Base-by-base conservation (phyloP, 2,888 invertebrate genomes). In the Gastracanthus pulcherrimus region DNA sequence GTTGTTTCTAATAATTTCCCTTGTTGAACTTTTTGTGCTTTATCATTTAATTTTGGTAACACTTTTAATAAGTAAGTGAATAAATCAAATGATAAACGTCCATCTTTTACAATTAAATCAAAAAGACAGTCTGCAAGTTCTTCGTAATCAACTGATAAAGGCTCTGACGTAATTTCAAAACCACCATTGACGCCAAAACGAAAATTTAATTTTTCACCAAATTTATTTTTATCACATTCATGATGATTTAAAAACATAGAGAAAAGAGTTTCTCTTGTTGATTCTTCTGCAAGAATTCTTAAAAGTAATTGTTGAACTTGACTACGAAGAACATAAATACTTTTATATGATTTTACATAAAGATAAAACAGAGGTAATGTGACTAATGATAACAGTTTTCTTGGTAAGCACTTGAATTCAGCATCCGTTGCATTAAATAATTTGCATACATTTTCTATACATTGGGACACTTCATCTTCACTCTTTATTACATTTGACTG, bases 21-120 rank as follows among this genome's bases (percentile, higher is more conserved):
- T 23, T 64, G 48, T 69, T 80, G 71, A 0, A 69, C 36, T n/a
- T 80, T 69, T 26, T 31, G 51, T 23, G 64, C 66, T 6, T 19
- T n/a, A 19, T 86, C 78, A 66, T 77, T 82, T 67, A 84, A 78
- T 36, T 66, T 80, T 0, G 86, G 82, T 26, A 93, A 83, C 72
- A 89, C 90, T 76, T 89, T 89, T 38, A 93, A 85, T 19, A 93
- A 87, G 85, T 92, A 93, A 31, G 87, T 87, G 80, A 93, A 93
- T 71, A 93, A 87, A 48, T 82, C 84, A 13, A 87, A 87, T n/a
- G 88, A 86, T 13, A 92, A 76, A 41, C 76, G 29, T 36, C 84
- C 84, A 69, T 91, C 87, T 38, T 84, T 86, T 67, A 88, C 86
- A 19, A 92, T 84, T 66, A 93, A 84, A 70, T 91, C 86, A 48